Evolutionary conservation across 2,888 invertebrate genomes (phyloP), one percentile per base, ranked within the genome.

Genomic region (Frankliniella intonsa): DNA sequence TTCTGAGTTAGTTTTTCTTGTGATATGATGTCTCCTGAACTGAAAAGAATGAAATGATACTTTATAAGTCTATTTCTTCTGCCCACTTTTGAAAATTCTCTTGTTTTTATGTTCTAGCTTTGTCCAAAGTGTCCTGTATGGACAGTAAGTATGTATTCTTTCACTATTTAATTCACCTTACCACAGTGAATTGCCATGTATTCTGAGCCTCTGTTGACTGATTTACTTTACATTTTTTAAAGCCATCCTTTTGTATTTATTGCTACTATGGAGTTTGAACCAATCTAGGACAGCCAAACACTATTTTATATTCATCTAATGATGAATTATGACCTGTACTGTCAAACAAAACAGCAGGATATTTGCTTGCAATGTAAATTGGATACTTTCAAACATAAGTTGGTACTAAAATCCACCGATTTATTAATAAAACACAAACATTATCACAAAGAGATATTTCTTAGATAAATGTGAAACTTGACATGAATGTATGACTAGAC

Each of bases 401-500:
- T 38, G 38, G 38, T 38, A 38, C 38, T 38, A 38, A 38, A 38
- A 2, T 38, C 38, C 38, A 38, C 38, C 38, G 38, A 3, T 76
- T 76, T 22, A 76, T 76, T 76, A 22, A 76, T 25, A 25, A 76
- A 76, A 76, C 69, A 76, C 69, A 25, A 76, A 76, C 69, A 12
- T 14, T 55, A 76, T 76, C 69, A 76, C 22, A 76, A 76, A 22
- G 25, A 76, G 25, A 22, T 25, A 22, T 69, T 69, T n/a, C 22
- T n/a, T 22, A 69, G 22, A 22, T 22, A 69, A 69, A 69, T 76
- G 69, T 76, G 12, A 76, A 25, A 25, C 25, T 25, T 25, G 25
- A 76, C 69, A 76, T 76, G 69, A 76, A 76, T 11, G 69, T 76
- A 76, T 76, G 69, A 76, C 69, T 76, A 76, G 69, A 76, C 69